These are phyloP conservation scores for Nephrotoma flavescens DNA, from an alignment of 2,888 invertebrate genomes.

Conservation along the genomic window DNA sequence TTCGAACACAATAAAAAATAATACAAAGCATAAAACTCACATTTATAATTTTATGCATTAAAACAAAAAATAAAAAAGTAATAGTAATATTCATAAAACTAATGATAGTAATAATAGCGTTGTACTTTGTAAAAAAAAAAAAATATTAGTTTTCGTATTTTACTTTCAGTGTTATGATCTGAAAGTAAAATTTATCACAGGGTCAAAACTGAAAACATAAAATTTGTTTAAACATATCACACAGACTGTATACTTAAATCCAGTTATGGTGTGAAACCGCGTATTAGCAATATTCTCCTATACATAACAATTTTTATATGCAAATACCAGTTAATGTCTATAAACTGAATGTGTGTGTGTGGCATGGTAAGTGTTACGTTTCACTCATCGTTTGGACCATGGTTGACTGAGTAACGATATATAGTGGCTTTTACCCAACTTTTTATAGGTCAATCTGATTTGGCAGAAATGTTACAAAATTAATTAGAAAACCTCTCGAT, in stretches of 20 bases:
- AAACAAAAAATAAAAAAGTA: background rate
- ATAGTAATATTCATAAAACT: background rate
- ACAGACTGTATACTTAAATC: background rate
- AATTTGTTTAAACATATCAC: background rate
- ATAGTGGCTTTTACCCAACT: background rate
- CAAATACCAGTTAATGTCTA: background rate
- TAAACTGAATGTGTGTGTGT: background rate
- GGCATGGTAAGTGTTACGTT: background rate
- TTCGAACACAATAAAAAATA: background rate
- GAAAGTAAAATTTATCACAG: background rate
- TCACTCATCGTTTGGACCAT: background rate
- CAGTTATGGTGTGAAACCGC: background rate
- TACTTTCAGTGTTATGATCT: background rate
- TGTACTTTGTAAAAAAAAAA: background rate
- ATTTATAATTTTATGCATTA: background rate
- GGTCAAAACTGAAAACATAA: background rate
- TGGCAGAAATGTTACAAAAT: background rate
- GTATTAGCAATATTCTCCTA: background rate
- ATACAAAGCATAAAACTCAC: background rate
- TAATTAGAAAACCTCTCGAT: background rate
- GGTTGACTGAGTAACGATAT: too few relatives aligned
- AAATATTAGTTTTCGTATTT: background rate
- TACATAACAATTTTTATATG: background rate
- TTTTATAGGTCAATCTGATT: background rate
- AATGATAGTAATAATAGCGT: background rate